phyloP scores from a whole-genome alignment of 2,888 invertebrate species.

The Lasiommata megera region DNA sequence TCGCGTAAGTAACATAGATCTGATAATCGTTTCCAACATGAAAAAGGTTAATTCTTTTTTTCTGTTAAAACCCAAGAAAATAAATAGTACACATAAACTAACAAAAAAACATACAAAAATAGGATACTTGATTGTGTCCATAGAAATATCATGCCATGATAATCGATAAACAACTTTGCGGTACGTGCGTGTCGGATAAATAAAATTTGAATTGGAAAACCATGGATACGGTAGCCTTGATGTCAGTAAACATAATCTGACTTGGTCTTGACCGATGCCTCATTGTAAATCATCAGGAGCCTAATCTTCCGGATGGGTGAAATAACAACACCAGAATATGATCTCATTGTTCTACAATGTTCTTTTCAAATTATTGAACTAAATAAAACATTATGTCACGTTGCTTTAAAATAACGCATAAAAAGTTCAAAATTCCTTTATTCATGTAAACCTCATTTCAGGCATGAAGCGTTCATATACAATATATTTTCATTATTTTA shows the following conservation, averaged over 20 bases:
- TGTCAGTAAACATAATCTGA: background rate
- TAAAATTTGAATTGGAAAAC: background rate
- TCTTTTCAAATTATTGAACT: no score
- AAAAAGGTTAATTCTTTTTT: background rate
- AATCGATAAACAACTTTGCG: background rate
- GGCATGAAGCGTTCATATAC: no score
- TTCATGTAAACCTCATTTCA: no score
- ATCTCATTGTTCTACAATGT: no score
- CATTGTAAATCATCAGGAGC: background rate
- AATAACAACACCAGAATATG: background rate
- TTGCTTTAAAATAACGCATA: no score
- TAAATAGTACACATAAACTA: background rate
- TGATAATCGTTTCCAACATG: background rate
- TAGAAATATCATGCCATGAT: conserved; percentile 2
- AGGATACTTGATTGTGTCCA: background rate
- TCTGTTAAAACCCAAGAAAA: background rate
- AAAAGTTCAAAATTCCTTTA: no score
- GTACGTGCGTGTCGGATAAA: conserved; percentile 3
- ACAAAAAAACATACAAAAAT: no score
- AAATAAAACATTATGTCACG: no score
- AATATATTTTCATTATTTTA: no score
- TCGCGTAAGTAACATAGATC: no score
- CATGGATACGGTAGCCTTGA: background rate
- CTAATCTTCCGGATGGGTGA: background rate
- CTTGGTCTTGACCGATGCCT: background rate